Evolutionary conservation across 2,888 invertebrate genomes (phyloP), one percentile per base, ranked within the genome.

Genomic region (Bimastos eiseni): DNA sequence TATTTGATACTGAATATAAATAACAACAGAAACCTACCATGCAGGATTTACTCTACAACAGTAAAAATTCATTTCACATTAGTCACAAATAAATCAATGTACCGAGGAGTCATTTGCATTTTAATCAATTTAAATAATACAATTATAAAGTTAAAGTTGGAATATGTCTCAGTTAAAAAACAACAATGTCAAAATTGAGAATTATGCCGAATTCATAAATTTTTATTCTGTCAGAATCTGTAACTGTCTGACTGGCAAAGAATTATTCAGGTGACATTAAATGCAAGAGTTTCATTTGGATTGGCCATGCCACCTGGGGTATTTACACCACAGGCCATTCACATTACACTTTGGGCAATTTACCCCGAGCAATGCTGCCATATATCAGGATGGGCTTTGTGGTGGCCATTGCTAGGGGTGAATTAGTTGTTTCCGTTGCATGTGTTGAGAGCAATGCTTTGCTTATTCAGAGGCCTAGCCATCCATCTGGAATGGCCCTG

Each of bases 21-120:
- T 17, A 44, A 49, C 19, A 49, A 30, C n/a, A 8, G n/a, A 70
- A 70, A 70, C 70, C n/a, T 70, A 70, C 70, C 70, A 70, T n/a
- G 70, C 70, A 70, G 70, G 70, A n/a, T 70, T 70, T 70, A 70
- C 70, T 70, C 70, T 70, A 70, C 30, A 70, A 70, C n/a, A n/a
- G 70, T 5, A 70, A 70, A 70, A 49, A 49, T 19, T 17, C 30
- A n/a, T n/a, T 1, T 70, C 8, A n/a, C 0, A n/a, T n/a, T 70
- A 70, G 30, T 70, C n/a, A n/a, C 70, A 70, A 70, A 70, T 8
- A 70, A 70, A 70, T 11, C 70, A 70, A 70, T 70, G 8, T 8
- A n/a, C 17, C 5, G 70, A 70, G n/a, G n/a, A n/a, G 6, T 11
- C 8, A 11, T n/a, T 8, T n/a, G n/a, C 4, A n/a, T n/a, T 70